Conservation (phyloP, 2,888 invertebrate genomes). For the Leptinotarsa haldemani region DNA sequence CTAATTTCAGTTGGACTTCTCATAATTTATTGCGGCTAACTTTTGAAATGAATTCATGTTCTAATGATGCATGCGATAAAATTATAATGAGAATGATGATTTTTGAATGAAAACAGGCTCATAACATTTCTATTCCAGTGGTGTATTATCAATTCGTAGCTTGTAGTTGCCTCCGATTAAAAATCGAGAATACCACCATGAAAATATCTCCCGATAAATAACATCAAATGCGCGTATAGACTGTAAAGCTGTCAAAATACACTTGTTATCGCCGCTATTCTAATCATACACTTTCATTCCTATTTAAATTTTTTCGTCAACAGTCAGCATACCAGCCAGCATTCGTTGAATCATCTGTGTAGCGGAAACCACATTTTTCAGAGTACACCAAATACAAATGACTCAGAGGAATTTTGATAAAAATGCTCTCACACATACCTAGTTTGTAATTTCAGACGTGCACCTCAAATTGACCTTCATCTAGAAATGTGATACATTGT, state of each 20-base stretch:
- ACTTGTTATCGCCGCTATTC: not conserved
- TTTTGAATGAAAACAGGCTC: no score
- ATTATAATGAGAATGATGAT: no score
- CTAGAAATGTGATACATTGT: slow-evolving; percentile 26
- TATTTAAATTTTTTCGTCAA: slow-evolving; percentile 12
- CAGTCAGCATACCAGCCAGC: slow-evolving; percentile 6
- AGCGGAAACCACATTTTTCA: slow-evolving; percentile 22
- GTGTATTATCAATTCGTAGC: no score
- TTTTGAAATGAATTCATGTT: no score
- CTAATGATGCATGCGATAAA: no score
- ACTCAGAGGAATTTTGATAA: slow-evolving; percentile 27
- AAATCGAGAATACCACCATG: not conserved
- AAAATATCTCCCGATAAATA: slow-evolving; percentile 1
- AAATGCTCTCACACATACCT: slow-evolving; percentile 13
- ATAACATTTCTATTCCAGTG: no score
- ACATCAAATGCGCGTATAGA: not conserved
- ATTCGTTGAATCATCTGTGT: not conserved
- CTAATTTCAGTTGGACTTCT: no score
- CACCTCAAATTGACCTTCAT: slow-evolving; percentile 32
- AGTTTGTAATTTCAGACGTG: slow-evolving; percentile 26
- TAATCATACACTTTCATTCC: slow-evolving; percentile 4
- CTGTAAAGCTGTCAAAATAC: not conserved
- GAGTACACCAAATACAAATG: slow-evolving; percentile 17
- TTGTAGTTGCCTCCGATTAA: no score
- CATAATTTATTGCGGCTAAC: no score